A percentile compares a stretch with the other conserved stretches of the same genome.
Conservation (phyloP, 2,888 invertebrate species). For the Caenorhabditis sp. region DNA sequence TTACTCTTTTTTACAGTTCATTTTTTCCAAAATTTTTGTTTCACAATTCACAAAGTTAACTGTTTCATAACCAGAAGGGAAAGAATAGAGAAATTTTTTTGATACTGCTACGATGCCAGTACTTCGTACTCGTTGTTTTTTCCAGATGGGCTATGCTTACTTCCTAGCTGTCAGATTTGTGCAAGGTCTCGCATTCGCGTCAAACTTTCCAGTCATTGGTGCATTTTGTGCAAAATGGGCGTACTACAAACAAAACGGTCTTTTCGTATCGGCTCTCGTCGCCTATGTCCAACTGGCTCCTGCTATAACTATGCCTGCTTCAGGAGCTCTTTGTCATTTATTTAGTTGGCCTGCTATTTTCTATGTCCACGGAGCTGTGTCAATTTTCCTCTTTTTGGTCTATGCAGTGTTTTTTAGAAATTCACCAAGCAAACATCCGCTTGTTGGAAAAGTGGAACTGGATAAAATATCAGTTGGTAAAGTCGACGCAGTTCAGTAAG, state of each 20-base stretch:
- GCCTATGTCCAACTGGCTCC: constrained; percentile 69
- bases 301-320: constrained; percentile 66
- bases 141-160: constrained; percentile 58
- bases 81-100: no score
- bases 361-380: constrained; percentile 64
- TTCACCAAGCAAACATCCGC: constrained; percentile 64
- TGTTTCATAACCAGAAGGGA: no score
- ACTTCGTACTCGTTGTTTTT: no score
- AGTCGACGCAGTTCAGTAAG: constrained; percentile 51
- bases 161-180: constrained; percentile 60
- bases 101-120: no score
- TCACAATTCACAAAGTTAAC: no score
- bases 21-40: no score
- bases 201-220: constrained; percentile 70
- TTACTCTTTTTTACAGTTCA: no score
- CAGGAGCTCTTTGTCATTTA: constrained; percentile 50
- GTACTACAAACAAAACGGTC: constrained; percentile 69
- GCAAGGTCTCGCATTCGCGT: constrained; percentile 68
- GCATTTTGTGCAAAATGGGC: constrained; percentile 69
- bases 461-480: constrained; percentile 69
- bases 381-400: constrained; percentile 58
- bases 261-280: constrained; percentile 68
- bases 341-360: constrained; percentile 67
- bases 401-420: constrained; percentile 67
- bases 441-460: constrained; percentile 66